phyloP scores from a whole-genome alignment of 1,140 invertebrate species.

The Steinernema khuongi region DNA sequence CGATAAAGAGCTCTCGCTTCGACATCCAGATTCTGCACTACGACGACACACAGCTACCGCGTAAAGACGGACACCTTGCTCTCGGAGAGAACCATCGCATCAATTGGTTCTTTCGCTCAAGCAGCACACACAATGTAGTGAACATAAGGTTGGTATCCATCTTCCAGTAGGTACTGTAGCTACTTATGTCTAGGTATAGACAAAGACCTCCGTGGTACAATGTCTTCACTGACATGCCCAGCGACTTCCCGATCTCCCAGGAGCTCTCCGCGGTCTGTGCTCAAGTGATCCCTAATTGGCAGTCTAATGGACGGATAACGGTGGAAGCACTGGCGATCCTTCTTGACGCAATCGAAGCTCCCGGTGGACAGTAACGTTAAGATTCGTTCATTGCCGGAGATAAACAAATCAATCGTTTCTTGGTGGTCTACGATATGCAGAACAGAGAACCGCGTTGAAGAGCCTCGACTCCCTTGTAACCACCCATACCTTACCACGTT shows the following conservation, averaged over 20 bases:
- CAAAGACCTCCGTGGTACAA: background rate
- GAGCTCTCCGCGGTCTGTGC: background rate
- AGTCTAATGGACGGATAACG: background rate
- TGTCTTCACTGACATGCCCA: background rate
- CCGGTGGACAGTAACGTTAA: too few species aligned
- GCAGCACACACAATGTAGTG: background rate
- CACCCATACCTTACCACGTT: too few species aligned
- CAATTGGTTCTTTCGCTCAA: constrained; percentile 1
- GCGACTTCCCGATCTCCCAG: background rate
- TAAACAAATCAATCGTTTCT: too few species aligned
- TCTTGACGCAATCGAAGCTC: background rate
- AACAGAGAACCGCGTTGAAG: too few species aligned
- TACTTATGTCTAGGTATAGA: background rate
- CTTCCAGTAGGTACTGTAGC: background rate
- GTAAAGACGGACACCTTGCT: background rate
- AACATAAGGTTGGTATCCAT: background rate
- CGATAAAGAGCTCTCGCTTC: background rate
- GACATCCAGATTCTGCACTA: background rate
- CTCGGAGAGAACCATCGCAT: background rate
- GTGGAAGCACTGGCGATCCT: background rate
- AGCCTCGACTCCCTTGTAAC: too few species aligned
- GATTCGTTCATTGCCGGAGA: too few species aligned
- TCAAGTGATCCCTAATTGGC: background rate
- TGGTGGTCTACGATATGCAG: too few species aligned
- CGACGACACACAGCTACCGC: background rate